Conservation (phyloP, 2,888 invertebrate genomes). For the Podotricha telesiphe region DNA sequence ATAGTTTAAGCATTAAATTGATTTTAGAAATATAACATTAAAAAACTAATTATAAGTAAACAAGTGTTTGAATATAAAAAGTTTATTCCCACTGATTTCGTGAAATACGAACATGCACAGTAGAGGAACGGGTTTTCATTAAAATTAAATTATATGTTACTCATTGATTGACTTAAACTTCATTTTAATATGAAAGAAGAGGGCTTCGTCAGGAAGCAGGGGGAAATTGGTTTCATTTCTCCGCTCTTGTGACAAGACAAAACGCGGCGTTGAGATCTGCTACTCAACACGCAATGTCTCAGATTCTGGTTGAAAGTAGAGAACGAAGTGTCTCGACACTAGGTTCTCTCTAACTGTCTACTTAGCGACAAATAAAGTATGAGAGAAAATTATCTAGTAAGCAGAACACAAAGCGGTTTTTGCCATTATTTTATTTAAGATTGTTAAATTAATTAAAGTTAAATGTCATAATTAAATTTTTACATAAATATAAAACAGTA, state of each 20-base stretch:
- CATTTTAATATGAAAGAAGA: too few species aligned
- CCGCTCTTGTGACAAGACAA: too few species aligned
- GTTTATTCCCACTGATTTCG: constrained; percentile 7
- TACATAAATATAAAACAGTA: background rate
- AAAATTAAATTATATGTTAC: constrained; percentile 17
- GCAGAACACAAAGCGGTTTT: background rate
- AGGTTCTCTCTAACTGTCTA: too few species aligned
- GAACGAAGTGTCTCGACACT: too few species aligned
- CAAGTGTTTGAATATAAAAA: background rate
- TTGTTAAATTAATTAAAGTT: background rate
- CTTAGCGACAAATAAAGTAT: too few species aligned
- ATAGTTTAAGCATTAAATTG: background rate
- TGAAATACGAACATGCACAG: background rate
- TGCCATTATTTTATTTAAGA: background rate
- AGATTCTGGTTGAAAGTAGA: too few species aligned
- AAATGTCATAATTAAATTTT: constrained; percentile 4
- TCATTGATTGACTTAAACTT: too few species aligned
- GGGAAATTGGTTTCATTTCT: too few species aligned
- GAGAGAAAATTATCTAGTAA: too few species aligned
- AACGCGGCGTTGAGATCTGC: too few species aligned
- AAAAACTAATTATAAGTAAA: constrained; percentile 2
- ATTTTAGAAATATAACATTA: background rate
- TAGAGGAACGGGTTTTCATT: constrained; percentile 5
- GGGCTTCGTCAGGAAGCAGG: too few species aligned
- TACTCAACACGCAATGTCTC: too few species aligned